Evolutionary conservation across 2,888 invertebrate genomes (phyloP), one percentile per base, ranked within the genome.

Genomic region (Diaphora mendica): DNA sequence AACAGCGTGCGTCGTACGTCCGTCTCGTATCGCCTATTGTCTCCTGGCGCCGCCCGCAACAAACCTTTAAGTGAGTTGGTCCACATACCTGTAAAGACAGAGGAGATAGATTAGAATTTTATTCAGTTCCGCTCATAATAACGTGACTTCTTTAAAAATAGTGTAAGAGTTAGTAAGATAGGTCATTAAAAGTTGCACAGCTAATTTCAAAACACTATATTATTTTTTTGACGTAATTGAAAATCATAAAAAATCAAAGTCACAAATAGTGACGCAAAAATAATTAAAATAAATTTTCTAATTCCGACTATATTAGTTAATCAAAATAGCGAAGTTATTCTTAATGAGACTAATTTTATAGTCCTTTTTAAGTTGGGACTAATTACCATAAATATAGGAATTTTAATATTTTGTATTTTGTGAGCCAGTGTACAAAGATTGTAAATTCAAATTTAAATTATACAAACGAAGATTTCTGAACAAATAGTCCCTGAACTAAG

Each of bases 1-100:
- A 73, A 62, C 30, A 55, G 39, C 51, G 5, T 51, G 51, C 55
- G 59, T 30, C 35, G 42, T 64, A 59, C 73, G 30, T 55, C 55
- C 15, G 35, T 69, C 17, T 26, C 15, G 51, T 39, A 44, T 51
- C n/a, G 20, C 35, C 65, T 33, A 69, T 69, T 69, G 72, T 69
- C 20, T 9, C 51, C 59, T 15, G 48, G 48, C 75, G 51, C 74
- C 69, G 66, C 69, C 74, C 69, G 66, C 69, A 48, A 64, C 75
- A 72, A 75, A 72, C 75, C 66, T 72, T 74, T n/a, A 20, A 55
- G 67, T 64, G 62, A 39, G 1, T 26, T 13, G 55, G 23, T 26
- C 59, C 65, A 75, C 75, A 66, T 72, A 75, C 75, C 75, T 75
- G 75, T 15, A 72, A 75, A 48, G 59, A 75, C 62, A 72, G 62